Evolutionary conservation across 2,888 invertebrate genomes (phyloP), one percentile per base, ranked within the genome.

Genomic region (Ametastegia equiseti): DNA sequence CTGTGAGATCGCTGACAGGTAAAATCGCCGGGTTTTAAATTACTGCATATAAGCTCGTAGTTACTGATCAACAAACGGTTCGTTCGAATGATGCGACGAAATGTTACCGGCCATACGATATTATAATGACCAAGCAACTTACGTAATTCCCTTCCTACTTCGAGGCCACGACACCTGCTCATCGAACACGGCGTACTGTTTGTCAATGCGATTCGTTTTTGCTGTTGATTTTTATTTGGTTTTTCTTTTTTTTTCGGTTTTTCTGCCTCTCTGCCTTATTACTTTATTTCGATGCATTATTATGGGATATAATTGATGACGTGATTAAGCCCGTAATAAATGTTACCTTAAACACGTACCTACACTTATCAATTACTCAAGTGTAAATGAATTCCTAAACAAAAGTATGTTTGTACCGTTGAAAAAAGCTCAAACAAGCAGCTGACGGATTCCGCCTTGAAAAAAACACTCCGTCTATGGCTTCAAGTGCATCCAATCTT

Each of bases 41-140:
- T 30, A 6, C 60, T 30, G 60, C 30, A 60, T 30, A 60, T n/a
- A 47, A n/a, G 47, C 15, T 47, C 15, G 47, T 47, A 47, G n/a
- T 60, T 36, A 75, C 45, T 50, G 30, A 54, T 75, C 33, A 54
- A 75, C 75, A 54, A 75, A 54, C 75, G 75, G 75, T 36, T 75
- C 19, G 75, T 36, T 75, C 19, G 54, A 75, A 75, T 75, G 75
- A 75, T 75, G 54, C 54, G 75, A 75, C 75, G 75, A 75, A 75
- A 75, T 54, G 54, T 54, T 75, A 54, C 36, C 36, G 50, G 54
- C 75, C 36, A 50, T 54, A 75, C 75, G 54, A 54, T 75, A 75
- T 75, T 75, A 54, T 75, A 75, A 75, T 75, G 75, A 75, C 75
- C 54, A 75, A 75, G 75, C 75, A 75, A 75, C 75, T 75, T 82